Evolutionary conservation across 2,888 invertebrate genomes (phyloP).

Genomic region (Sepiola atlantica): DNA sequence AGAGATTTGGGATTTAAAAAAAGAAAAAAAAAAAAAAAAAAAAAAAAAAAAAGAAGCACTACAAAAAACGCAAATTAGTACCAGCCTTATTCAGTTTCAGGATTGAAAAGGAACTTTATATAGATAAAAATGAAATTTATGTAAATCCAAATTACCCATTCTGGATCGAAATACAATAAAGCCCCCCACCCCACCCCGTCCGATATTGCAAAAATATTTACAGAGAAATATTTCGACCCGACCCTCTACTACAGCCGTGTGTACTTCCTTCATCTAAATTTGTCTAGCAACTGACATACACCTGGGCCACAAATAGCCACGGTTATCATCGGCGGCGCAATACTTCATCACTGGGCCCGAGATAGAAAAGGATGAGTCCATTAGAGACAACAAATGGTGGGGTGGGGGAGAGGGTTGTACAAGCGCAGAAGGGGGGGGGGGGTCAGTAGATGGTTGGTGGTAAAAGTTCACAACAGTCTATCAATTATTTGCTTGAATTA

Average conservation of each 20-base stretch:
- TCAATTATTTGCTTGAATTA: conserved; percentile 32
- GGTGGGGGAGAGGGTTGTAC: background rate
- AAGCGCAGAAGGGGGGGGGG: too few relatives aligned
- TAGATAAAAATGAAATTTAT: too few relatives aligned
- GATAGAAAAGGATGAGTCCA: background rate
- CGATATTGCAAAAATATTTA: conserved; percentile 32
- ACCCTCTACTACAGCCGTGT: background rate
- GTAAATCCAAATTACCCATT: background rate
- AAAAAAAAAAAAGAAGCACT: too few relatives aligned
- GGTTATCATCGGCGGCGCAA: background rate
- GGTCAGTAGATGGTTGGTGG: background rate
- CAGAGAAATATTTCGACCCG: background rate
- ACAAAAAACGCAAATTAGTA: too few relatives aligned
- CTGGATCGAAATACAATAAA: background rate
- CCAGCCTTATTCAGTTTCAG: too few relatives aligned
- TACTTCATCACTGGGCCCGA: conserved; percentile 20
- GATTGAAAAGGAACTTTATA: too few relatives aligned
- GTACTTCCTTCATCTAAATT: conserved; percentile 19
- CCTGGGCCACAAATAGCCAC: conserved; percentile 32
- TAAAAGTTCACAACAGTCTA: conserved; percentile 32
- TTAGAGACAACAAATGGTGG: background rate
- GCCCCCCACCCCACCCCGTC: too few relatives aligned
- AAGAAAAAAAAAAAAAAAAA: too few relatives aligned
- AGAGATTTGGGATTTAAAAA: too few relatives aligned
- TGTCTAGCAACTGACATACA: conserved; percentile 32